Conservation (phyloP, 2,113 vertebrate species). For the Phrynocephalus versicolor region DNA sequence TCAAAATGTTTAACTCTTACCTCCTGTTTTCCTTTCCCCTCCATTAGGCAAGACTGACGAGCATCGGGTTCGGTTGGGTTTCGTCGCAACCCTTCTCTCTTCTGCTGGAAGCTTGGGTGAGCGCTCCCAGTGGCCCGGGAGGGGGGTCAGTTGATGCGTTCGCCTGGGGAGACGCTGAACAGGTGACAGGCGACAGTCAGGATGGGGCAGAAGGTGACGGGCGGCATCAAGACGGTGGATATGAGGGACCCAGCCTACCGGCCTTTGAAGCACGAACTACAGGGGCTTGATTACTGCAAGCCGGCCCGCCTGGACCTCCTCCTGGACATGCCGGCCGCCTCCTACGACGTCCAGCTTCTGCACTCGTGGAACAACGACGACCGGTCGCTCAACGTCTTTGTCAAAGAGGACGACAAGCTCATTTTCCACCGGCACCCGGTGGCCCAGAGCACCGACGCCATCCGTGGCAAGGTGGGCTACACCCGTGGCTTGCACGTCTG, state of each 20-base stretch:
- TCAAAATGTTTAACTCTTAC: slow-evolving; percentile 2
- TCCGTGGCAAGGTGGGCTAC: slow-evolving; percentile 91
- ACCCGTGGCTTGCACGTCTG: slow-evolving; percentile 94
- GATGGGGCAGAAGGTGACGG: slow-evolving; percentile 99
- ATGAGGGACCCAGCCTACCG: slow-evolving; percentile 93
- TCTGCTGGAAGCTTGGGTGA: slow-evolving; percentile 36
- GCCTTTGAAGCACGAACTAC: slow-evolving; percentile 91
- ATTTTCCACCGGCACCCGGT: slow-evolving; percentile 97
- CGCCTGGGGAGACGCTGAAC: slow-evolving; percentile 26
- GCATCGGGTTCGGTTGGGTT: slow-evolving; percentile 10
- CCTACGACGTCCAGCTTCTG: slow-evolving; percentile 82
- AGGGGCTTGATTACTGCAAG: slow-evolving; percentile 91
- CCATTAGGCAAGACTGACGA: slow-evolving; percentile 68
- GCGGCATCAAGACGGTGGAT: slow-evolving; percentile 96
- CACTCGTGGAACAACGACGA: slow-evolving; percentile 97
- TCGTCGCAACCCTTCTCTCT: slow-evolving; percentile 44
- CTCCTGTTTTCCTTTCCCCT: slow-evolving; percentile 52
- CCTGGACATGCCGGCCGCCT: slow-evolving; percentile 91
- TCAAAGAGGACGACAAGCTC: slow-evolving; percentile 96
- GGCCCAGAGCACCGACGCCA: slow-evolving; percentile 97
- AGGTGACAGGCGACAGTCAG: slow-evolving; percentile 44
- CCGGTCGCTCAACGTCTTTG: slow-evolving; percentile 95
- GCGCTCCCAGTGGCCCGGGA: slow-evolving; percentile 13
- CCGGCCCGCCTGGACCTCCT: slow-evolving; percentile 93
- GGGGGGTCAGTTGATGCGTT: slow-evolving; percentile 59